These are phyloP conservation scores for Nothobranchius furzeri DNA, from an alignment of 2,113 vertebrate species.

Conservation along the genomic window DNA sequence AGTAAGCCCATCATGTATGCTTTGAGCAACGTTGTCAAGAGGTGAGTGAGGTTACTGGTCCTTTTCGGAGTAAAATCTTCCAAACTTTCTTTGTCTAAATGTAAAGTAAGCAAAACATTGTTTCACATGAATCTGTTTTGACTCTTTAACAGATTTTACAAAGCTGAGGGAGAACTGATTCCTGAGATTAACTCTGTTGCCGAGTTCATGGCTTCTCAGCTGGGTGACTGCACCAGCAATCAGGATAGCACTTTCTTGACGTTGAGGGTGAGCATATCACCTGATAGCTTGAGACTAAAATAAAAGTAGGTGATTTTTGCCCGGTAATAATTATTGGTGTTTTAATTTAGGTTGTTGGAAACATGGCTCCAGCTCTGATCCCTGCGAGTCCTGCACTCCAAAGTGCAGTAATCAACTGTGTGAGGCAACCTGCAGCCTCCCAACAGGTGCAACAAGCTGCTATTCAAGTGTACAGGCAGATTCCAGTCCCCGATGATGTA, in stretches of 20 bases:
- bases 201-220: constrained; percentile 81
- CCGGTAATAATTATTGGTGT: neutral
- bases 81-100: neutral
- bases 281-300: neutral
- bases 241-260: constrained; percentile 85
- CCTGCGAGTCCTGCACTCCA: constrained; percentile 79
- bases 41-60: constrained; percentile 73
- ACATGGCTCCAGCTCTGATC: constrained; percentile 87
- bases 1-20: constrained; percentile 89
- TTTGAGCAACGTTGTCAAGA: constrained; percentile 86
- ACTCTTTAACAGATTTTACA: constrained; percentile 79
- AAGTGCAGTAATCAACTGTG: constrained; percentile 81
- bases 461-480: constrained; percentile 88
- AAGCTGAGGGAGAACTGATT: constrained; percentile 66
- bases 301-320: neutral
- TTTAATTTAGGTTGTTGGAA: constrained; percentile 86
- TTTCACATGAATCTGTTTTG: neutral
- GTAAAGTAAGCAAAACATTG: neutral
- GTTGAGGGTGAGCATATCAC: constrained; percentile 79
- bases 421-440: constrained; percentile 78
- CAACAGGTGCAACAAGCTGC: constrained; percentile 87
- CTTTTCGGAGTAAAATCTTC: neutral
- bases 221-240: constrained; percentile 85
- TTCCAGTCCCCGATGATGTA: constrained; percentile 84
- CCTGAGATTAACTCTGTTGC: constrained; percentile 84